These are phyloP conservation scores for Tenualosa ilisha DNA, from an alignment of 2,797 vertebrate genomes.

Conservation along the genomic window DNA sequence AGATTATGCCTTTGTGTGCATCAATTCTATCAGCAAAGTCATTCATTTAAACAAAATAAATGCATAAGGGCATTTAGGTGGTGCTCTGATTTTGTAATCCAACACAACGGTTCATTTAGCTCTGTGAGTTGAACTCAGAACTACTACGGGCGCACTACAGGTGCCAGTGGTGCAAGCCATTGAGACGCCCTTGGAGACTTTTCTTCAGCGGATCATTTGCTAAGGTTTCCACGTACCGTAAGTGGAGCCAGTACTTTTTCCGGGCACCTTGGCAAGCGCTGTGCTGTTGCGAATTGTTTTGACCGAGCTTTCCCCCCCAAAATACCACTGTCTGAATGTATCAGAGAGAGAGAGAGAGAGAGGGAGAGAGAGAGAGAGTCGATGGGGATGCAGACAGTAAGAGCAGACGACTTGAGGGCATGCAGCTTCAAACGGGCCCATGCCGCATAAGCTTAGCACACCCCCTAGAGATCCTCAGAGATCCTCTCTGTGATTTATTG, in stretches of 20 bases:
- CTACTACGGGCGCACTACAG: not conserved
- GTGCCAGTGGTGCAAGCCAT: not conserved
- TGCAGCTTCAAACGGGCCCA: too few species aligned
- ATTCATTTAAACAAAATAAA: not conserved
- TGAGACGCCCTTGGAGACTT: not conserved
- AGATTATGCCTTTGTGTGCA: not conserved
- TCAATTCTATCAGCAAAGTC: not conserved
- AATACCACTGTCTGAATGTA: not conserved
- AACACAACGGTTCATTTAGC: not conserved
- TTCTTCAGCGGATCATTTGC: not conserved
- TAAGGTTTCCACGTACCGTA: not conserved
- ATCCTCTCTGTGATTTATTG: not conserved
- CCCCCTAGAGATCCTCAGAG: not conserved
- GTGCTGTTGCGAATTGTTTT: not conserved
- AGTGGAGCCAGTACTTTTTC: not conserved
- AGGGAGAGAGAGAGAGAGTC: too few species aligned
- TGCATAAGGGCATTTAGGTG: not conserved
- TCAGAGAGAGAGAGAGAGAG: too few species aligned
- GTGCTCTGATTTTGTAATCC: not conserved
- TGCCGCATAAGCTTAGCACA: slow-evolving; percentile 10
- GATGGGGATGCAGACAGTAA: not conserved
- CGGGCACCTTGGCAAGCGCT: not conserved
- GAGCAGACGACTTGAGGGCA: not conserved
- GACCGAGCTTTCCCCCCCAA: not conserved
- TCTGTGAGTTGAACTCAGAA: not conserved